phyloP scores from a whole-genome alignment of 2,888 invertebrate species.

The Epiblema foenella region DNA sequence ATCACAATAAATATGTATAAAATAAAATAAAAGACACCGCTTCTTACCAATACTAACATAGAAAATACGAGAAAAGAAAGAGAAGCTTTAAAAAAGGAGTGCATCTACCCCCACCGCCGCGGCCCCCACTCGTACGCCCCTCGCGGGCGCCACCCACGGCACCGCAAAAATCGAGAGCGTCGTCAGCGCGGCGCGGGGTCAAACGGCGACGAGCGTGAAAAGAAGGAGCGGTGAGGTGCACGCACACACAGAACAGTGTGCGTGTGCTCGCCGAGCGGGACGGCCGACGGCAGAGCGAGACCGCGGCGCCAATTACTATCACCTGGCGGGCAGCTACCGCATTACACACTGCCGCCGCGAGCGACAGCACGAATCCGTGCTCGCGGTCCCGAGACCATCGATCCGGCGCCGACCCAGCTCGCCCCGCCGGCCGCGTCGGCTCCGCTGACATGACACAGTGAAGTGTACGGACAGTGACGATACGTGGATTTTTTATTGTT shows the following conservation, averaged over 20 bases:
- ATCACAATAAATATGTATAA: conserved; percentile 80
- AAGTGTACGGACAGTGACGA: conserved; percentile 80
- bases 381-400: conserved; percentile 64
- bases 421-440: conserved; percentile 57
- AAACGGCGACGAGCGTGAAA: conserved; percentile 84
- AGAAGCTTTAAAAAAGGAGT: conserved; percentile 85
- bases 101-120: conserved; percentile 81
- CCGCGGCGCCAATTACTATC: conserved; percentile 86
- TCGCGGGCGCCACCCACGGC: conserved; percentile 86
- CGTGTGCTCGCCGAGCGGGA: conserved; percentile 82
- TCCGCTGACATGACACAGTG: conserved; percentile 73
- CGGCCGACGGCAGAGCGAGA: conserved; percentile 79
- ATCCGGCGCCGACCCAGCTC: conserved; percentile 54
- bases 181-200: conserved; percentile 84
- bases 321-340: conserved; percentile 87
- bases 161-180: conserved; percentile 87
- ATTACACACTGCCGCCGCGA: conserved; percentile 86
- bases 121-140: conserved; percentile 81
- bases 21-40: conserved; percentile 83
- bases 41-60: conserved; percentile 80
- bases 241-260: conserved; percentile 72
- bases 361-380: conserved; percentile 85
- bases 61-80: conserved; percentile 85
- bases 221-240: conserved; percentile 81
- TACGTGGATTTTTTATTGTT: conserved; percentile 66